Conservation (phyloP, 2,888 invertebrate genomes). For the Pyrrhosoma nymphula region DNA sequence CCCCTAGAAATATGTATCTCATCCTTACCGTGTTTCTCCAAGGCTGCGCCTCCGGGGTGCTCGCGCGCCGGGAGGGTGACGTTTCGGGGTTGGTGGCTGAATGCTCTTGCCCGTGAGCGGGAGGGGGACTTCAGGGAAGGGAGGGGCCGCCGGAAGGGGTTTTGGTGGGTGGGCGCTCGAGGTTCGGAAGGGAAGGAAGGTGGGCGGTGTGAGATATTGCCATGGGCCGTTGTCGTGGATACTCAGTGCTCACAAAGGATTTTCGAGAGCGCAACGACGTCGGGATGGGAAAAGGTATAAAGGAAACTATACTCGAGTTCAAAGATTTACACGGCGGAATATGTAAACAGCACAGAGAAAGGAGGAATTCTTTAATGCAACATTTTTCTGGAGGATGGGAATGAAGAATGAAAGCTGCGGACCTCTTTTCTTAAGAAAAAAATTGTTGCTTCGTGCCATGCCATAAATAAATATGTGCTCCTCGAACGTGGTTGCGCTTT, state of each 20-base stretch:
- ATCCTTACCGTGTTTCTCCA: not conserved
- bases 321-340: constrained; percentile 54
- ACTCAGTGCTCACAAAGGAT: constrained; percentile 55
- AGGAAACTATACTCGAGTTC: constrained; percentile 2
- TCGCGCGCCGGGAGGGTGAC: not conserved
- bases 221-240: not conserved
- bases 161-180: not conserved
- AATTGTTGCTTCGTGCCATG: not conserved
- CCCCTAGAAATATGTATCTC: constrained; percentile 56
- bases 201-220: not conserved
- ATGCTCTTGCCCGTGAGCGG: not conserved
- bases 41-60: not conserved
- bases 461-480: not conserved
- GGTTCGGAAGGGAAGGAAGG: not conserved
- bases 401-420: not conserved
- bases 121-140: not conserved
- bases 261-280: constrained; percentile 42
- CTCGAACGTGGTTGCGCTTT: no score
- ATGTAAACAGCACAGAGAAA: constrained; percentile 20
- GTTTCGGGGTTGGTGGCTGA: not conserved
- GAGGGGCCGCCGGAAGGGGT: not conserved
- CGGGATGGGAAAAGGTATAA: not conserved
- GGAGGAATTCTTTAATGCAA: not conserved
- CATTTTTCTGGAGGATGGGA: not conserved
- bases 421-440: not conserved